Percentiles rank a stretch among this genome's conserved stretches.
Conservation (phyloP, 2,113 vertebrate species). For the Irena cyanogastra region DNA sequence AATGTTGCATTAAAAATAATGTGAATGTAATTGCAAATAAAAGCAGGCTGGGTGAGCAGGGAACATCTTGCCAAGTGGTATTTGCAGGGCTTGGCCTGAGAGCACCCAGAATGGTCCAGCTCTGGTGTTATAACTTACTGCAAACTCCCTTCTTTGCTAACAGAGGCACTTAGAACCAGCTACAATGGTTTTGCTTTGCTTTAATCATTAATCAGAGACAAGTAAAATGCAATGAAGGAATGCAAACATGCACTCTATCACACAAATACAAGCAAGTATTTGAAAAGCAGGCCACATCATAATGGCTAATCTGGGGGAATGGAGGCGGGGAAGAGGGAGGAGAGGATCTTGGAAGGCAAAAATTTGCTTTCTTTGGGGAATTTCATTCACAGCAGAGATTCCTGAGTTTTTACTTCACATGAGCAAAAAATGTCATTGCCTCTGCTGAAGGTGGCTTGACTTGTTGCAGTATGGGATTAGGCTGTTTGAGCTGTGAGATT, state of each 20-base stretch:
- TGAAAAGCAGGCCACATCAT: neutral
- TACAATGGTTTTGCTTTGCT: neutral
- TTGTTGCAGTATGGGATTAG: neutral
- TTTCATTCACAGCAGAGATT: neutral
- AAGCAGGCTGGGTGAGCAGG: neutral
- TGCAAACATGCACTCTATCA: fast-evolving
- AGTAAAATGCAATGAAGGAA: neutral
- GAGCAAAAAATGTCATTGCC: neutral
- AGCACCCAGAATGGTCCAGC: neutral
- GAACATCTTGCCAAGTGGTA: neutral
- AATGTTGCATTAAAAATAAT: neutral
- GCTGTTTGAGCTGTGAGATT: neutral
- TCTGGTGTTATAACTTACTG: neutral
- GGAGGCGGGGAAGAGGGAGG: neutral
- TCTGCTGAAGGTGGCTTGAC: neutral
- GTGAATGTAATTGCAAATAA: neutral
- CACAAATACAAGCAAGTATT: neutral
- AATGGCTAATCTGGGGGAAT: neutral
- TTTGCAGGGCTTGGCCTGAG: neutral
- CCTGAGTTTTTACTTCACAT: neutral
- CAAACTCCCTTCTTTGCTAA: neutral
- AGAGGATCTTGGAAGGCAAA: neutral
- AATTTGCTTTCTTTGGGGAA: neutral
- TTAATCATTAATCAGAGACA: neutral
- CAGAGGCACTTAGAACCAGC: neutral